Evolutionary conservation across 2,797 vertebrate genomes (phyloP), one percentile per base, ranked within the genome.

Genomic region (Adelosebastes latens): DNA sequence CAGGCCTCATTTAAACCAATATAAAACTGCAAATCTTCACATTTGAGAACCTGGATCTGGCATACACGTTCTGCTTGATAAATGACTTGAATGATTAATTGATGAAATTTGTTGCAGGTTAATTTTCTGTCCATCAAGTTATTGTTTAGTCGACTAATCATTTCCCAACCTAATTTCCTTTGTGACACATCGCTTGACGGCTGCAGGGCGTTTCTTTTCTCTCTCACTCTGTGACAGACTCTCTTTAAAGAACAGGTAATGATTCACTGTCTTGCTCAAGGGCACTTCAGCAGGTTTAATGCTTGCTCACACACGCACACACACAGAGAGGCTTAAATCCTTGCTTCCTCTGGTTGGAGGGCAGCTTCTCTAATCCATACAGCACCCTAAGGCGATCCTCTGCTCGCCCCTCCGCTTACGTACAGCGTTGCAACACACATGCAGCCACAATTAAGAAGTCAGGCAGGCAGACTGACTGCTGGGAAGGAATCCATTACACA

Each of bases 401-500:
- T 24, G 39, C 60, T 73, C 82, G 39, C 31, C 63, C 63, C 59
- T 64, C 52, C 39, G 61, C 79, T 75, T 85, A 77, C 84, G 79
- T 63, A 67, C 60, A 80, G 68, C 73, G 6, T 80, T 77, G 68
- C 78, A 77, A 90, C 87, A 87, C 89, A 90, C 84, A 88, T 85
- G 81, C 87, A 79, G 72, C 64, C 79, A 87, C 91, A 94, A 95
- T 95, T 94, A 95, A 95, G 94, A 94, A 94, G 91, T 95, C 92
- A 93, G 85, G 89, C 90, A 89, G 88, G 86, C 89, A 87, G 87
- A 88, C 89, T 88, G 89, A 92, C 86, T 90, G 86, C 82, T 87
- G 86, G 92, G 93, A 94, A 93, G 80, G 92, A 96, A 96, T 96
- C 93, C 90, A 96, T 96, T 96, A 96, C 95, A 96, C 95, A 96